Percentiles rank a stretch among this genome's conserved stretches.
phyloP scores from a whole-genome alignment of 2,113 vertebrate genomes.

The Hippoglossus stenolepis region DNA sequence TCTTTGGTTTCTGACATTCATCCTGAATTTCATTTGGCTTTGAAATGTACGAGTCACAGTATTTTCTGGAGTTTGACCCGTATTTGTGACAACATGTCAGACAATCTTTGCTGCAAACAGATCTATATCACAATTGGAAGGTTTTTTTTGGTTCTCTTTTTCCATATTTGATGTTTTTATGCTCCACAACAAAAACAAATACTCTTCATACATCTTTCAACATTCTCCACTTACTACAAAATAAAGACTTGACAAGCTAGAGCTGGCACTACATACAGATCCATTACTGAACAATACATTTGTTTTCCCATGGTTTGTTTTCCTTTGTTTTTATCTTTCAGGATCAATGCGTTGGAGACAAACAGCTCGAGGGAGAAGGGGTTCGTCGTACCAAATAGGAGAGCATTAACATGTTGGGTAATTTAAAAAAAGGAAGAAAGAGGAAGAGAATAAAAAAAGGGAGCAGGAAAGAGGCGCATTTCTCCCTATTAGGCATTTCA shows the following conservation, averaged over 20 bases:
- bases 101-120: background rate
- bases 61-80: background rate
- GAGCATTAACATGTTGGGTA: background rate
- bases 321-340: slow-evolving; percentile 6
- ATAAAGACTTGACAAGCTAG: background rate
- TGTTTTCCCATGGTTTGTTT: slow-evolving; percentile 9
- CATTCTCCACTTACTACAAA: background rate
- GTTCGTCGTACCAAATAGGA: background rate
- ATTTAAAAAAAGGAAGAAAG: background rate
- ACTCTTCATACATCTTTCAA: background rate
- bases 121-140: background rate
- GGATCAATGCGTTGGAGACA: background rate
- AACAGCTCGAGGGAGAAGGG: slow-evolving; percentile 17
- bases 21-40: slow-evolving; percentile 27
- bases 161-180: background rate
- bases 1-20: slow-evolving; percentile 19
- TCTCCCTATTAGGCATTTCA: slow-evolving; percentile 60
- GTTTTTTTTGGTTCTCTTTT: background rate
- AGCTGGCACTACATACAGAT: too few relatives aligned
- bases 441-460: background rate
- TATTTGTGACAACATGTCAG: background rate
- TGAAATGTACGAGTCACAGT: background rate
- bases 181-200: background rate
- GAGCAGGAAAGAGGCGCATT: slow-evolving; percentile 20
- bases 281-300: too few relatives aligned